Conservation (phyloP, 1,140 invertebrate genomes). For the Drosophila kohkoa region DNA sequence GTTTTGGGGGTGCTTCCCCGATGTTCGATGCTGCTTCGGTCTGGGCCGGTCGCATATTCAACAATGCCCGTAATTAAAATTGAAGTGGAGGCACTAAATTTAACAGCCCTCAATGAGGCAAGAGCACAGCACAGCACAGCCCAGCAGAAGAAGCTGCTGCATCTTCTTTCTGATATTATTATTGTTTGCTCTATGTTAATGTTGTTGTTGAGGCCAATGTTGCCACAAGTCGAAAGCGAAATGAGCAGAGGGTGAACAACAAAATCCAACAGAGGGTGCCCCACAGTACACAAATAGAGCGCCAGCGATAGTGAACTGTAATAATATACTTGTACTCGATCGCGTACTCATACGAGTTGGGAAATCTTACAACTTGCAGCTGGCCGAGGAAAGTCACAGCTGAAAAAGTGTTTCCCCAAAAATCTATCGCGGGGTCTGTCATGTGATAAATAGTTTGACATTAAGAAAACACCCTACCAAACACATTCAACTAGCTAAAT, state of each 20-base stretch:
- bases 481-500: constrained; percentile 26
- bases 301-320: constrained; percentile 34
- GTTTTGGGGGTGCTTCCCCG: constrained; percentile 28
- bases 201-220: constrained; percentile 35
- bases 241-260: neutral
- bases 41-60: constrained; percentile 46
- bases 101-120: constrained; percentile 74
- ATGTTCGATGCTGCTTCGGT: constrained; percentile 2
- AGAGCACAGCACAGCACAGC: constrained; percentile 10
- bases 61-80: constrained; percentile 74
- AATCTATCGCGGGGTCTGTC: neutral
- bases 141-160: neutral
- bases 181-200: constrained; percentile 3
- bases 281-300: constrained; percentile 49
- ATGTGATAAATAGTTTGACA: constrained; percentile 42
- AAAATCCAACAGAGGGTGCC: constrained; percentile 3
- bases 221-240: constrained; percentile 37
- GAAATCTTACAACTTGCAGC: constrained; percentile 14
- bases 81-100: constrained; percentile 83
- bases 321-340: constrained; percentile 30
- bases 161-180: constrained; percentile 18
- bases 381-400: constrained; percentile 25
- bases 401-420: neutral
- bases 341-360: neutral
- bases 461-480: constrained; percentile 22